Conservation (phyloP, 2,888 invertebrate genomes). For the Trissolcus brochymenae region DNA sequence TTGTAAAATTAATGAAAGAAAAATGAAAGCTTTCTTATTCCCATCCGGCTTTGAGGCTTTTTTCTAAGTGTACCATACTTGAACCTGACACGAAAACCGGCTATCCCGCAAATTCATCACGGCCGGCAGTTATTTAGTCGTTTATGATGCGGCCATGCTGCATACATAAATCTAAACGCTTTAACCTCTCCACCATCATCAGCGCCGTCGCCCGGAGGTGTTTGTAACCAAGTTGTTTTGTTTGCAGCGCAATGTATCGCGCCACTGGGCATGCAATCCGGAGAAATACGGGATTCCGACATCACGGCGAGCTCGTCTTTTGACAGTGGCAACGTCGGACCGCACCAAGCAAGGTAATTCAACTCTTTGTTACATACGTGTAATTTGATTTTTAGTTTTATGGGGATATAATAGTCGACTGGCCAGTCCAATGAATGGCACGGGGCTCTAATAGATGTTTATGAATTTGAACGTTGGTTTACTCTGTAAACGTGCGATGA, state of each 20-base stretch:
- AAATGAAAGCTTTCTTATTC: conserved; percentile 24
- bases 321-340: conserved; percentile 81
- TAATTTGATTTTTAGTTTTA: conserved; percentile 48
- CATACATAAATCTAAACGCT: conserved; percentile 63
- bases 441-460: conserved; percentile 41
- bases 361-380: conserved; percentile 14
- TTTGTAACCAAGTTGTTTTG: conserved; percentile 59
- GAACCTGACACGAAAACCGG: conserved; percentile 60
- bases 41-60: conserved; percentile 32
- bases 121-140: conserved; percentile 69
- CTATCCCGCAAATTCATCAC: conserved; percentile 68
- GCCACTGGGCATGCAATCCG: conserved; percentile 82
- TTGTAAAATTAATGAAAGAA: neutral
- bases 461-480: conserved; percentile 52
- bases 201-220: conserved; percentile 49
- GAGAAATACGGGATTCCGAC: conserved; percentile 80
- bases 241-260: conserved; percentile 79
- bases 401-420: conserved; percentile 26
- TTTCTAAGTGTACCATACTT: conserved; percentile 47
- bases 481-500: conserved; percentile 50
- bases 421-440: conserved; percentile 27
- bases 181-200: conserved; percentile 55
- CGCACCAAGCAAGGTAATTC: conserved; percentile 81
- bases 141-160: conserved; percentile 68
- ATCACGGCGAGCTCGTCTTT: conserved; percentile 82